A percentile compares a stretch with the other conserved stretches of the same genome.
phyloP scores from a whole-genome alignment of 2,888 invertebrate genomes.

The Lissocephala sabroskyi region DNA sequence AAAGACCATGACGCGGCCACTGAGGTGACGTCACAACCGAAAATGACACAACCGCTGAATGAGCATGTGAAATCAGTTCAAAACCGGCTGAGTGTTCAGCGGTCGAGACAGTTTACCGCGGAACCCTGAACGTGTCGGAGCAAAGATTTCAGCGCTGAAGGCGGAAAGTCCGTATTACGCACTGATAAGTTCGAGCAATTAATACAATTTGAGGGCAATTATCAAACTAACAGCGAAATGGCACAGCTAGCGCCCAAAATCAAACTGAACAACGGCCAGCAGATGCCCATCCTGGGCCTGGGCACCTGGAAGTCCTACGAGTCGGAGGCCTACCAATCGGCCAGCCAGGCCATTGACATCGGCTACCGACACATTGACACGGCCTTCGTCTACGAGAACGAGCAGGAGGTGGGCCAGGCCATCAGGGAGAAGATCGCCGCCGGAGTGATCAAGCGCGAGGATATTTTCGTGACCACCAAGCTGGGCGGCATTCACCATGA shows the following conservation, averaged over 20 bases:
- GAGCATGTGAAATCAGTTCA: background rate
- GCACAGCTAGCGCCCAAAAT: conserved; percentile 73
- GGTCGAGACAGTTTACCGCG: conserved; percentile 30
- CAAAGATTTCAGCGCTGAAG: conserved; percentile 12
- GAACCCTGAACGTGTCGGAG: conserved; percentile 32
- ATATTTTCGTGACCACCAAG: conserved; percentile 70
- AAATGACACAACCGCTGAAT: no score
- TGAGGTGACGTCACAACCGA: background rate
- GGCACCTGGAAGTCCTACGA: conserved; percentile 76
- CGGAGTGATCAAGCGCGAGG: conserved; percentile 70
- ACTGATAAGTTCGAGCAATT: background rate
- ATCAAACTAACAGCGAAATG: conserved; percentile 34
- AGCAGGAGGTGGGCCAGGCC: conserved; percentile 72
- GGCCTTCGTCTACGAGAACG: conserved; percentile 74
- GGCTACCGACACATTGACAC: conserved; percentile 76
- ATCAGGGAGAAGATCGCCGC: conserved; percentile 70
- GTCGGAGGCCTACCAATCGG: conserved; percentile 66
- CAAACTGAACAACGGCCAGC: conserved; percentile 76
- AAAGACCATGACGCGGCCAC: background rate
- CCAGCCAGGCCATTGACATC: conserved; percentile 72
- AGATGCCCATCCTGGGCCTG: conserved; percentile 81
- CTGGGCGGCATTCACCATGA: conserved; percentile 75
- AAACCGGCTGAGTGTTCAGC: no score
- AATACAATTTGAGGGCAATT: conserved; percentile 19
- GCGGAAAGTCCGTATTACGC: background rate